Evolutionary conservation across 2,888 invertebrate genomes (phyloP).

Genomic region (Cyclophora albipunctata): DNA sequence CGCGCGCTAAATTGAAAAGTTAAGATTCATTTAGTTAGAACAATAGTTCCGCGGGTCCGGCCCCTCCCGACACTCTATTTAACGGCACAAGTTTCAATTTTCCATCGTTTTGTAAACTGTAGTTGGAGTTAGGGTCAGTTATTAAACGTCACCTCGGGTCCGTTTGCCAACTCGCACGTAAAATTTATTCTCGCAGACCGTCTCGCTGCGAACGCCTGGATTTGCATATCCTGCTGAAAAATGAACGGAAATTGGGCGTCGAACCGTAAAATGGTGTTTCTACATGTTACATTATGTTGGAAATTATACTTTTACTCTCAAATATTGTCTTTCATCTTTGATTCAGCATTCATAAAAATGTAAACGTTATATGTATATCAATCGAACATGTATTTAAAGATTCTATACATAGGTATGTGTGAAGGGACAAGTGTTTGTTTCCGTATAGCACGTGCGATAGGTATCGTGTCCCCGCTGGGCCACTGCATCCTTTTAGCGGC

Average conservation of each 20-base stretch:
- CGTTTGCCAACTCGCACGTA: slow-evolving; percentile 1
- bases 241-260: slow-evolving; percentile 7
- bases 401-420: no score
- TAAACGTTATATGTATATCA: no score
- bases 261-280: slow-evolving; percentile 10
- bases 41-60: slow-evolving; percentile 12
- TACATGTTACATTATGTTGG: slow-evolving; percentile 4
- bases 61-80: not conserved
- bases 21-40: slow-evolving; percentile 27
- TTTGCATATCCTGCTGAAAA: slow-evolving; percentile 12
- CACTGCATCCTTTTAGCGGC: no score
- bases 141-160: slow-evolving; percentile 3
- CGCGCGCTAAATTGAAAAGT: slow-evolving; percentile 29
- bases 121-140: slow-evolving; percentile 10
- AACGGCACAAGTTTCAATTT: slow-evolving; percentile 15
- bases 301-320: not conserved
- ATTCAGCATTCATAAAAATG: no score
- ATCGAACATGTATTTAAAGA: no score
- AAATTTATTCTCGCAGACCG: slow-evolving; percentile 9
- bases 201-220: not conserved
- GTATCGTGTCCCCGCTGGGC: no score
- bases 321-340: no score
- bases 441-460: no score
- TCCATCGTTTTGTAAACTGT: slow-evolving; percentile 17
- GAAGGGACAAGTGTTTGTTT: no score